A percentile compares a stretch with the other conserved stretches of the same genome.
These are phyloP conservation scores for Xestobium rufovillosum DNA, from an alignment of 2,888 invertebrate species.

Conservation along the genomic window DNA sequence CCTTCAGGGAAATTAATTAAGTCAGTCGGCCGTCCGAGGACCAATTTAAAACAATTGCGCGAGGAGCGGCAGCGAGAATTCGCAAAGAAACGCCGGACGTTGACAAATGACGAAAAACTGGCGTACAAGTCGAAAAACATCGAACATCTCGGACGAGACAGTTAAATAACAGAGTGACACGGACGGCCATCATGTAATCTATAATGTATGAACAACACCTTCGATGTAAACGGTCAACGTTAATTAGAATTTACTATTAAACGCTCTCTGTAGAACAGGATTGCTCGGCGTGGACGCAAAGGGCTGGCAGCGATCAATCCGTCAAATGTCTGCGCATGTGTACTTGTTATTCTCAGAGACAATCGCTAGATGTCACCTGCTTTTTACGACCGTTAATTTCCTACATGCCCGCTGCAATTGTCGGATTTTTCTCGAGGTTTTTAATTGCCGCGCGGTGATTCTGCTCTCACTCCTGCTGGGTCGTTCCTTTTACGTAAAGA, in stretches of 20 bases:
- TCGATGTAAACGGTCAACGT: conserved; percentile 37
- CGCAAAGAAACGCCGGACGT: too few relatives aligned
- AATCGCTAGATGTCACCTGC: conserved; percentile 36
- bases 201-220: conserved; percentile 40
- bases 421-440: too few relatives aligned
- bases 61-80: too few relatives aligned
- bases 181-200: conserved; percentile 33
- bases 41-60: too few relatives aligned
- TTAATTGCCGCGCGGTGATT: too few relatives aligned
- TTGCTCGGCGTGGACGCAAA: conserved; percentile 20
- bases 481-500: too few relatives aligned
- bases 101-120: conserved; percentile 2
- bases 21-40: too few relatives aligned
- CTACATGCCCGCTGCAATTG: conserved; percentile 36
- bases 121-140: not conserved
- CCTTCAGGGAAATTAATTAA: too few relatives aligned
- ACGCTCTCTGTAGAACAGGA: conserved; percentile 35
- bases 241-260: conserved; percentile 42
- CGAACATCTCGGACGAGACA: conserved; percentile 4
- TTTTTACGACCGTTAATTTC: conserved; percentile 36
- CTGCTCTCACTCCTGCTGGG: too few relatives aligned
- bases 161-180: conserved; percentile 29
- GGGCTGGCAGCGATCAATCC: conserved; percentile 30
- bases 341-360: conserved; percentile 27
- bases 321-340: conserved; percentile 32